Evolutionary conservation across 2,888 invertebrate genomes (phyloP), one percentile per base, ranked within the genome.

Genomic region (Sinopyrophorus schimmeli): DNA sequence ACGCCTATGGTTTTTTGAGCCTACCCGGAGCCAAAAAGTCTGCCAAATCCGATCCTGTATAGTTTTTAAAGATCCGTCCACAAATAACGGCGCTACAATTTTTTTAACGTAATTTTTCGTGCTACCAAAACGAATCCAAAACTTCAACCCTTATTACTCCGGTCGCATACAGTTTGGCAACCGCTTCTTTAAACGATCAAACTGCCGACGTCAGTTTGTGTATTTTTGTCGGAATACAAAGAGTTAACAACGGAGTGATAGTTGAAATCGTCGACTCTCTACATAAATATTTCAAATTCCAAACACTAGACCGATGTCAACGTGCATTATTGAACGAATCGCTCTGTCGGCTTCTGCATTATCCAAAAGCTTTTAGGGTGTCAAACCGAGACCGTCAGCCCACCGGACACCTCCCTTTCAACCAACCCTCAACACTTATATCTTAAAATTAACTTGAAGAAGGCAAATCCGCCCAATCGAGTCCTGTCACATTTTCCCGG

Each of bases 221-320:
- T 23, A 31, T 34, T 26, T 26, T 28, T 27, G 17, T 15, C 24
- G 14, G n/a, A 27, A 32, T 34, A 24, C 38, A 50, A 32, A 20
- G 38, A 26, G 38, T 39, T 37, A 42, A 30, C 34, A 43, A 44
- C 40, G 24, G 16, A 53, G 43, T 46, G 54, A 54, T 55, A 54
- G 55, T 58, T 52, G 49, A 53, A 53, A 49, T 54, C 54, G 55
- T 56, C 54, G 57, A 67, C 62, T 66, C 66, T 53, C 56, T 47
- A 41, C 55, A 57, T 74, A 68, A 72, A 74, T 74, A 72, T 72
- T 74, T 73, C 69, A 73, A 63, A 58, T 62, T 60, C 67, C 67
- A 72, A 74, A 73, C 71, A 73, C 74, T 73, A 74, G 72, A 74
- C 74, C 72, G 70, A 67, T 74, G 74, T 74, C 69, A 67, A 58